Percentiles rank a stretch among this genome's conserved stretches.
phyloP scores from a whole-genome alignment of 2,113 vertebrate species.

The Charina bottae region DNA sequence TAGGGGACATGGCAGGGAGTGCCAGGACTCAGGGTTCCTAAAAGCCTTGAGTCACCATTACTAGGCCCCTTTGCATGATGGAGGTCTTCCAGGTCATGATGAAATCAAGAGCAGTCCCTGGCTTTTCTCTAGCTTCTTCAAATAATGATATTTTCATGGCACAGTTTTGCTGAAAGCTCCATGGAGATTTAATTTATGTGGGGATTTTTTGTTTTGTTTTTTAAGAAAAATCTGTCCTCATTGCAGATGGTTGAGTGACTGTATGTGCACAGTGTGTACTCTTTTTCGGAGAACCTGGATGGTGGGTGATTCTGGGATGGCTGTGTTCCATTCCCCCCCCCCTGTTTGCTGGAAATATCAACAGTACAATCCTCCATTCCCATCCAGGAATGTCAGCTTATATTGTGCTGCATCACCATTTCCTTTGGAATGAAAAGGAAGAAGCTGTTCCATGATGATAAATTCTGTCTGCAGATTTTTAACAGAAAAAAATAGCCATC shows the following conservation, averaged over 20 bases:
- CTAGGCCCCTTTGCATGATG: neutral
- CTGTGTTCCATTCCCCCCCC: neutral
- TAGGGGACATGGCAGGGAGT: neutral
- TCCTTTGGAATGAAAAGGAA: neutral
- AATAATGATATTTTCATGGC: constrained; percentile 23
- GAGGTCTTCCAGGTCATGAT: neutral
- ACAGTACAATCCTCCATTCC: neutral
- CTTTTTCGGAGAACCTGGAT: neutral
- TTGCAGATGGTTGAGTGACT: constrained; percentile 13
- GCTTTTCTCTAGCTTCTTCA: neutral
- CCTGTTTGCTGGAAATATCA: neutral
- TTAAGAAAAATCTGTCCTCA: neutral
- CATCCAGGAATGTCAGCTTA: neutral
- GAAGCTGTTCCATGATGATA: neutral
- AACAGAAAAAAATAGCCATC: neutral
- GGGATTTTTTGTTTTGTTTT: neutral
- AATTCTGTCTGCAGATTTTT: neutral
- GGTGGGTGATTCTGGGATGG: constrained; percentile 12
- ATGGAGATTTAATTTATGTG: constrained; percentile 8
- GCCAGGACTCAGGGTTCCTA: neutral
- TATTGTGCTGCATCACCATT: neutral
- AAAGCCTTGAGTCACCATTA: neutral
- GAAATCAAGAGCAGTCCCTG: neutral
- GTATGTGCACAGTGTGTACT: constrained; percentile 33
- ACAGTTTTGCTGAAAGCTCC: constrained; percentile 8